Percentiles rank a stretch among this genome's conserved stretches.
These are phyloP conservation scores for Saccostrea echinata DNA, from an alignment of 1,140 invertebrate species.

Conservation along the genomic window DNA sequence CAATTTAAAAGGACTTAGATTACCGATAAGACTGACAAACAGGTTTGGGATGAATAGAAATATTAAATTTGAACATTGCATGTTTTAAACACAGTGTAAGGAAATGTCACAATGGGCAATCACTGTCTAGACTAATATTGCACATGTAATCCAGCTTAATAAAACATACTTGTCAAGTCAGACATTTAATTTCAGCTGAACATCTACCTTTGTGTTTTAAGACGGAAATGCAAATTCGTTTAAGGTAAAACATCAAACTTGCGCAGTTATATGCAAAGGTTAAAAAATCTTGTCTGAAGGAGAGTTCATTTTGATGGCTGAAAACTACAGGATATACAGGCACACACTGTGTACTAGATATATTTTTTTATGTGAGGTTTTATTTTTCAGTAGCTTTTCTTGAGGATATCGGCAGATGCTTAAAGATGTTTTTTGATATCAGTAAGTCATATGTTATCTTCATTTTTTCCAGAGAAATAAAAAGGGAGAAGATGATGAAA, in stretches of 20 bases:
- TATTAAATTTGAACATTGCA: neutral
- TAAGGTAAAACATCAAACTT: neutral
- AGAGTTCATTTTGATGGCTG: neutral
- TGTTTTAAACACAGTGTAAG: neutral
- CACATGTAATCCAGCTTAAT: slow-evolving; percentile 4
- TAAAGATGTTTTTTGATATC: neutral
- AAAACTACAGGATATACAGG: slow-evolving; percentile 3
- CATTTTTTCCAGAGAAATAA: neutral
- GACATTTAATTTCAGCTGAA: slow-evolving; percentile 19
- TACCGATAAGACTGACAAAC: neutral
- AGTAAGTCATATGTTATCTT: neutral
- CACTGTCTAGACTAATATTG: slow-evolving; percentile 1
- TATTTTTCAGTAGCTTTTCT: neutral
- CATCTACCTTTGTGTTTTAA: slow-evolving; percentile 24
- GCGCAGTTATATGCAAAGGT: slow-evolving; percentile 12
- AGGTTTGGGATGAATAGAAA: neutral
- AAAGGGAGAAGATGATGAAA: neutral
- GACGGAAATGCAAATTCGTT: slow-evolving; percentile 27
- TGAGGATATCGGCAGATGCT: neutral
- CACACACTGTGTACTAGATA: neutral
- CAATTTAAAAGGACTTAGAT: neutral
- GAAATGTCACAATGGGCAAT: neutral
- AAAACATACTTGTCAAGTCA: slow-evolving; percentile 13
- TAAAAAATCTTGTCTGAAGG: neutral
- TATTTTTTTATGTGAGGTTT: neutral